These are phyloP conservation scores for Leptatherina wallacei DNA, from an alignment of 2,797 vertebrate genomes.

Conservation along the genomic window DNA sequence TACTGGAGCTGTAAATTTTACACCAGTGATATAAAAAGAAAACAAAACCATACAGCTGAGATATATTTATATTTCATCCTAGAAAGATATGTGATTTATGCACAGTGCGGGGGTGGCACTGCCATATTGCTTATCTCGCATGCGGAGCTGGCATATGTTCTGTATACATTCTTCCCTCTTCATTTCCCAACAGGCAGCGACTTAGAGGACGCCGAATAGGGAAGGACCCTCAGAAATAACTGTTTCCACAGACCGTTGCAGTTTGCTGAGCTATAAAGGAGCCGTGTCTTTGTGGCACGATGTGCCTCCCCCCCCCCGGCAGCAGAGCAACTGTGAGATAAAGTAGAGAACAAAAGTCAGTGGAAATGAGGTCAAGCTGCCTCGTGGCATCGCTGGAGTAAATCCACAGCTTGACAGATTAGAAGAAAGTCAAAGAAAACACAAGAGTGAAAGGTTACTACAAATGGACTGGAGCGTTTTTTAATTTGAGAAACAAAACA, in stretches of 20 bases:
- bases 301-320: slow-evolving; percentile 39
- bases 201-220: not conserved
- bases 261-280: slow-evolving; percentile 29
- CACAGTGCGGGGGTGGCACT: slow-evolving; percentile 27
- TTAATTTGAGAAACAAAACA: too few species aligned
- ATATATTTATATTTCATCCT: not conserved
- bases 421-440: not conserved
- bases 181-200: slow-evolving; percentile 1
- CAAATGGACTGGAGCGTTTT: not conserved
- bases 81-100: slow-evolving; percentile 29
- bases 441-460: not conserved
- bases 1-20: not conserved
- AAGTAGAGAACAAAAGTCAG: slow-evolving; percentile 47
- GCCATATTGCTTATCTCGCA: slow-evolving; percentile 51
- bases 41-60: not conserved
- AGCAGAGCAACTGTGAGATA: slow-evolving; percentile 21
- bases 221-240: slow-evolving; percentile 1
- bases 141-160: slow-evolving; percentile 66
- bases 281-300: slow-evolving; percentile 38
- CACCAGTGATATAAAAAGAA: not conserved
- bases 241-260: slow-evolving; percentile 6
- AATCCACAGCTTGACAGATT: not conserved
- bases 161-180: slow-evolving; percentile 13
- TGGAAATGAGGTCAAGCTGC: slow-evolving; percentile 36
- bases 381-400: slow-evolving; percentile 3